Evolutionary conservation across 2,113 vertebrate genomes (phyloP).

Genomic region (Artemisiospiza belli): DNA sequence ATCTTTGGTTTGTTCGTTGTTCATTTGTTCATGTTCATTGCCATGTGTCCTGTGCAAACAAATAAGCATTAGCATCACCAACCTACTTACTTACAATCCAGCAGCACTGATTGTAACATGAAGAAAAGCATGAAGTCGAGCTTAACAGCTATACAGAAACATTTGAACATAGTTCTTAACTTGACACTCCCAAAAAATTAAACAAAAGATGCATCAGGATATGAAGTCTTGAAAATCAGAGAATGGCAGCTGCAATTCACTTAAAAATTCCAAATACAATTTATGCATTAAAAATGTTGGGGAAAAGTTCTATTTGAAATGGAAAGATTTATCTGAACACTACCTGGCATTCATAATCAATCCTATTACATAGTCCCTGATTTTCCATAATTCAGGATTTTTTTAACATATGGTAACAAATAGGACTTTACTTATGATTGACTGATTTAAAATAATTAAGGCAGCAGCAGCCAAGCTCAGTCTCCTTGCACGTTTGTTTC

Average conservation of each 20-base stretch:
- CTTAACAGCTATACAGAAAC: neutral
- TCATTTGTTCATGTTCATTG: slow-evolving; percentile 58
- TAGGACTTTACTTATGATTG: neutral
- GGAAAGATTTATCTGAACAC: neutral
- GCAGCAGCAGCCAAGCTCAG: neutral
- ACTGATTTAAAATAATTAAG: neutral
- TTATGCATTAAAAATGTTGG: neutral
- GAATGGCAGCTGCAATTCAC: neutral
- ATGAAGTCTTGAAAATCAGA: neutral
- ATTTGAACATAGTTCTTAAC: neutral
- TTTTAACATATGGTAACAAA: neutral
- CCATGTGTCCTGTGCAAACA: slow-evolving; percentile 78
- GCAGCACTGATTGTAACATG: neutral
- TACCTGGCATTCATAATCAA: neutral
- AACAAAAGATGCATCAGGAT: neutral
- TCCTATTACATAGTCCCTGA: neutral
- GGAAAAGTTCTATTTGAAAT: neutral
- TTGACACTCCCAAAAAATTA: neutral
- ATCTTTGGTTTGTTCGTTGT: slow-evolving; percentile 61
- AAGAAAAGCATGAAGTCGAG: neutral
- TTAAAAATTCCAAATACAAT: neutral
- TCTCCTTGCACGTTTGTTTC: neutral
- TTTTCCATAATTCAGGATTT: neutral
- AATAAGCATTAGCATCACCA: slow-evolving; percentile 2
- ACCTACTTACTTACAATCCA: neutral